phyloP scores from a whole-genome alignment of 64 coral and sea anemone genomes.

The Pachyseris speciosa region DNA sequence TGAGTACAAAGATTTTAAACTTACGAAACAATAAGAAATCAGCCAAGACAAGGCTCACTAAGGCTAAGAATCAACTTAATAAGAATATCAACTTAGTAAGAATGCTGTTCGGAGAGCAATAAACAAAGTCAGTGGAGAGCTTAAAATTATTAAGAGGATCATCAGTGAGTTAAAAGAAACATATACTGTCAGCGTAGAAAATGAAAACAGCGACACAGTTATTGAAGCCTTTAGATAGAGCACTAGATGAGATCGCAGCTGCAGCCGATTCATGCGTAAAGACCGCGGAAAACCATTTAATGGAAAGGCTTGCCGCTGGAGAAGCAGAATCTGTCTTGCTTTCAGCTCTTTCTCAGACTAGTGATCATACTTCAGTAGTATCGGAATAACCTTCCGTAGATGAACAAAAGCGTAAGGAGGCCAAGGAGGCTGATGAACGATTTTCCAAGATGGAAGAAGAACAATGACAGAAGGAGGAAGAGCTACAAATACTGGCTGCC shows the following conservation, averaged over 20 bases:
- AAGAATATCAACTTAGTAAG: too few relatives aligned
- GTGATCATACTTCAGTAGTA: not conserved
- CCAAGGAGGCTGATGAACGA: slow-evolving; percentile 7
- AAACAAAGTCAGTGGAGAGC: not conserved
- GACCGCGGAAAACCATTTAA: too few relatives aligned
- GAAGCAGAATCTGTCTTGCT: slow-evolving; percentile 31
- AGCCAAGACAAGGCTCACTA: too few relatives aligned
- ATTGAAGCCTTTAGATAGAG: slow-evolving; percentile 34
- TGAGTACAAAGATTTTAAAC: too few relatives aligned
- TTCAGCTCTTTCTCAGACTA: not conserved
- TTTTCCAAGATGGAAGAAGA: slow-evolving; percentile 1
- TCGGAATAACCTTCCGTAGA: not conserved
- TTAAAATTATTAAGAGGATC: not conserved
- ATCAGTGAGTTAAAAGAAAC: not conserved
- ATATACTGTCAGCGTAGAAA: not conserved
- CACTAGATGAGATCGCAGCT: not conserved
- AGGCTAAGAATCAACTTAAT: too few relatives aligned
- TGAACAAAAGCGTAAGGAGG: slow-evolving; percentile 38
- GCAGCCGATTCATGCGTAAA: not conserved
- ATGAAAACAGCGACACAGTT: not conserved
- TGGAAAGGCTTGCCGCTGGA: too few relatives aligned
- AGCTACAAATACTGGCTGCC: slow-evolving; percentile 22
- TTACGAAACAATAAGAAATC: too few relatives aligned
- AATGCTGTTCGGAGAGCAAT: not conserved
- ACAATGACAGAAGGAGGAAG: slow-evolving; percentile 29